Percentiles rank a stretch among this genome's conserved stretches.
These are phyloP conservation scores for Drepana arcuata DNA, from an alignment of 1,140 invertebrate species.

Conservation along the genomic window DNA sequence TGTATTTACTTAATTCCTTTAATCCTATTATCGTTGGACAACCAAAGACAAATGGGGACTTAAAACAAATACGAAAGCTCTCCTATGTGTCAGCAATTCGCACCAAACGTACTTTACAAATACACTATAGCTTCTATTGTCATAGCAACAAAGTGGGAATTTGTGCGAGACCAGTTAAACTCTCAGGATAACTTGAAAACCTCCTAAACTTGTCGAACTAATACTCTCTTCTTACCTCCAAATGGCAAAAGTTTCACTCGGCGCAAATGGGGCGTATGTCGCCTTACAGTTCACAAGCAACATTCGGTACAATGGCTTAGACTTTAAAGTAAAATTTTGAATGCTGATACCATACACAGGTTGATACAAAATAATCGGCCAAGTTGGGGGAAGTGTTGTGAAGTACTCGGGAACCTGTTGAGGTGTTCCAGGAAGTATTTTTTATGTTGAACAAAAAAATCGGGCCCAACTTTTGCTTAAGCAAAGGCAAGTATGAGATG, in stretches of 20 bases:
- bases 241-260: constrained; percentile 14
- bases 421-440: constrained; percentile 3
- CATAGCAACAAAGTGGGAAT: too few relatives aligned
- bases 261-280: constrained; percentile 3
- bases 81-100: too few relatives aligned
- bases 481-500: too few relatives aligned
- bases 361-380: constrained; percentile 15
- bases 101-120: too few relatives aligned
- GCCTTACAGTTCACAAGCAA: background rate
- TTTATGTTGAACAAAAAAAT: too few relatives aligned
- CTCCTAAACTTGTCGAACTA: constrained; percentile 18
- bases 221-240: constrained; percentile 18
- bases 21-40: too few relatives aligned
- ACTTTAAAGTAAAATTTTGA: background rate
- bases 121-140: too few relatives aligned
- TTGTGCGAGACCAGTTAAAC: background rate
- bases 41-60: too few relatives aligned
- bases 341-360: constrained; percentile 5
- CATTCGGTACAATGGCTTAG: background rate
- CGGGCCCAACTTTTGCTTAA: too few relatives aligned
- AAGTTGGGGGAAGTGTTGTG: constrained; percentile 15
- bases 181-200: constrained; percentile 12
- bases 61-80: too few relatives aligned
- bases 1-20: too few relatives aligned
- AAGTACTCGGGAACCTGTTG: constrained; percentile 14